Percentiles rank a stretch among this genome's conserved stretches.
phyloP scores from a whole-genome alignment of 2,113 vertebrate species.

The Eolophus roseicapilla region DNA sequence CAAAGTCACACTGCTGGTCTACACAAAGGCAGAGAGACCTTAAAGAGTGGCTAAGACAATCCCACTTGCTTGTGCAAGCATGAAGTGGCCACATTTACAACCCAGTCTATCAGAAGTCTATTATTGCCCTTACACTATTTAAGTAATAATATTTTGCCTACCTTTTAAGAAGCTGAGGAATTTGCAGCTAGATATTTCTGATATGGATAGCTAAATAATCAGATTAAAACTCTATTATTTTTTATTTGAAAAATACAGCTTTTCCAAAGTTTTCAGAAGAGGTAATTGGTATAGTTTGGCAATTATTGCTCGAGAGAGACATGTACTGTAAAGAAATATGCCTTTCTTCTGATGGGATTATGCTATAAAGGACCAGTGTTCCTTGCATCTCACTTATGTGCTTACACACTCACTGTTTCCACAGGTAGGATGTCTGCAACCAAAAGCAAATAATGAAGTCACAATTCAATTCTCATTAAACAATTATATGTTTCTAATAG shows the following conservation, averaged over 20 bases:
- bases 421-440: neutral
- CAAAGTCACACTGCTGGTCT: fast-evolving
- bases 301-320: neutral
- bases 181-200: neutral
- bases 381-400: neutral
- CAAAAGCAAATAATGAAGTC: neutral
- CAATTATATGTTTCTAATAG: neutral
- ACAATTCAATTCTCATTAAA: neutral
- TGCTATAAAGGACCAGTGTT: neutral
- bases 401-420: neutral
- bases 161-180: neutral
- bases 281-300: neutral
- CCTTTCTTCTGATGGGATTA: neutral
- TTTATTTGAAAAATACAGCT: neutral
- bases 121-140: neutral
- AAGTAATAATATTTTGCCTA: neutral
- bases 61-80: neutral
- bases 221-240: neutral
- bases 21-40: neutral
- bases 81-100: neutral
- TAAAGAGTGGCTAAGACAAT: neutral
- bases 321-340: neutral
- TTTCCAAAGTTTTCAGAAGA: neutral
- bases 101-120: neutral
- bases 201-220: neutral